Conservation (phyloP, 1,140 invertebrate species). For the Tribolium castaneum region DNA sequence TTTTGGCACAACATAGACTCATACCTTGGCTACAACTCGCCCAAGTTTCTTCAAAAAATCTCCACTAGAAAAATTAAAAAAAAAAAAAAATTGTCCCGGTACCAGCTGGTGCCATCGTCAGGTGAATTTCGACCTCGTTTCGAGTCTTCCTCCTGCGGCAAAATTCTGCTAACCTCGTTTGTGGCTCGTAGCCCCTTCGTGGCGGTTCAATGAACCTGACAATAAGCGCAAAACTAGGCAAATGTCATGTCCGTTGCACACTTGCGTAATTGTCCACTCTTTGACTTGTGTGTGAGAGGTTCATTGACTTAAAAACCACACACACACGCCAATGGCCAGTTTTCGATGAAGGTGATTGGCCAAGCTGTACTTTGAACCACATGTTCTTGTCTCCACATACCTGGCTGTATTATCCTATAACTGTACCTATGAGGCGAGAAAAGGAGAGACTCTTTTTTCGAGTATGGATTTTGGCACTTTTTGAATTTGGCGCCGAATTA, state of each 20-base stretch:
- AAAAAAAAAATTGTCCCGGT: not conserved
- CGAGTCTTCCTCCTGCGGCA: not conserved
- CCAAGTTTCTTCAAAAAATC: too few relatives aligned
- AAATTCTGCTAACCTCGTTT: constrained; percentile 39
- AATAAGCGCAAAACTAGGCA: not conserved
- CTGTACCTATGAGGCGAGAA: not conserved
- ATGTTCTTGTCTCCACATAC: constrained; percentile 18
- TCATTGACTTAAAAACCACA: constrained; percentile 49
- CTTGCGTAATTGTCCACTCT: not conserved
- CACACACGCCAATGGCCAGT: constrained; percentile 30
- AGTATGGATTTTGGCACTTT: too few relatives aligned
- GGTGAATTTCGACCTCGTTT: constrained; percentile 38
- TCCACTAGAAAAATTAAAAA: too few relatives aligned
- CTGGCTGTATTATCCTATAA: constrained; percentile 4
- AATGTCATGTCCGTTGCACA: constrained; percentile 6
- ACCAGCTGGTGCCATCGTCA: constrained; percentile 5
- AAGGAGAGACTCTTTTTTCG: too few relatives aligned
- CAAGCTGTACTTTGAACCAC: constrained; percentile 32
- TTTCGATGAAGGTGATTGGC: constrained; percentile 53
- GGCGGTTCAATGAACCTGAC: not conserved
- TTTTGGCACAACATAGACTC: too few relatives aligned
- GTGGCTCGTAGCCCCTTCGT: not conserved
- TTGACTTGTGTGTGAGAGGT: constrained; percentile 21
- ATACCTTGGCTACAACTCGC: too few relatives aligned
- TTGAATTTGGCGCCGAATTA: too few relatives aligned